Evolutionary conservation across 2,797 vertebrate genomes (phyloP), one percentile per base, ranked within the genome.

Genomic region (Sebastes melanostomus): DNA sequence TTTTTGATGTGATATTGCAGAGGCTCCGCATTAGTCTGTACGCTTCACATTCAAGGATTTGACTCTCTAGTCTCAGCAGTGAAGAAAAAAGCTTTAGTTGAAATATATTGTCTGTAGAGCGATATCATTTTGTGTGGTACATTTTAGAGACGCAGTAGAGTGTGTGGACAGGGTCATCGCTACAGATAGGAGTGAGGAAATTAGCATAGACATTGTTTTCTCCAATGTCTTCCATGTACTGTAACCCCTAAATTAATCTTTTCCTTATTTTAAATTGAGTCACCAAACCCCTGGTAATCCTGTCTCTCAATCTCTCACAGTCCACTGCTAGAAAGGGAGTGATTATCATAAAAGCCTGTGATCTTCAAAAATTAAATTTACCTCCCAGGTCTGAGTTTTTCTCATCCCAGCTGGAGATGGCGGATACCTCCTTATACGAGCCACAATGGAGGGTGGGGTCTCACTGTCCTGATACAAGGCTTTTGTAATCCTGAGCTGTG

Each of bases 361-460:
- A 94, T 93, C 93, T 92, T 91, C 77, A 88, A 92, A 83, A 94
- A 94, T 95, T 90, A 88, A 92, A 95, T 94, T 87, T 86, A 84
- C 83, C 87, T 89, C 86, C 85, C 81, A 82, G 86, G 84, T 90
- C 88, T 80, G 76, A 82, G 83, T 50, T 77, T 77, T 85, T 73
- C 84, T 88, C 80, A 86, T 92, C 82, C 85, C 87, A 93, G 90
- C 89, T 89, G 84, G 91, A 87, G 80, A 85, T 25, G 58, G 72
- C 6, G 14, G 76, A 90, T 89, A 87, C 75, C 82, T 82, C 80
- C 38, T 71, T 77, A 42, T 42, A 84, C 78, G 74, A 92, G 79
- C 85, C 82, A 89, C 88, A 93, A 91, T 91, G 60, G 86, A 91
- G 89, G 92, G 87, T 84, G 84, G 86, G 88, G 89, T 90, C 70